Evolutionary conservation across 1,140 invertebrate genomes (phyloP).

Genomic region (Diachasmimorpha longicaudata): DNA sequence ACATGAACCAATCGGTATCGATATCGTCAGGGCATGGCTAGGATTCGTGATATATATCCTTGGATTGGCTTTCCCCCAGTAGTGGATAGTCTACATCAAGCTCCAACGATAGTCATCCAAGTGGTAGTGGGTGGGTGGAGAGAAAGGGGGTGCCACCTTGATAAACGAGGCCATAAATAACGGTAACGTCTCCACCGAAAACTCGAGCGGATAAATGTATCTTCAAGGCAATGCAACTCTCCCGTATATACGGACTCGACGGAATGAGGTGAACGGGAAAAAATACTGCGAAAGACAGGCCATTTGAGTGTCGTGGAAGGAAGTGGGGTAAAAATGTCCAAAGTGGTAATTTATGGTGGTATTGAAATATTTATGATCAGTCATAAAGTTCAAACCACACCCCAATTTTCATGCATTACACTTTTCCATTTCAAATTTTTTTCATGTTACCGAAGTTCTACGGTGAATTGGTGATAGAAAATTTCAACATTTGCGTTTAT

Average conservation of each 20-base stretch:
- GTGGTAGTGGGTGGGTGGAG: neutral
- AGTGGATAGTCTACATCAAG: conserved; percentile 53
- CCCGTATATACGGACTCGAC: neutral
- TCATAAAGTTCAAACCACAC: conserved; percentile 46
- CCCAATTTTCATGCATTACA: neutral
- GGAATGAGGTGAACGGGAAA: neutral
- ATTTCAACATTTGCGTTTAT: neutral
- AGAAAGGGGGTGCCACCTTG: conserved; percentile 55
- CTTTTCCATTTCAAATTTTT: conserved; percentile 5
- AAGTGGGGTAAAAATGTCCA: conserved; percentile 23
- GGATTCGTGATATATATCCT: conserved; percentile 49
- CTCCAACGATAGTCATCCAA: conserved; percentile 25
- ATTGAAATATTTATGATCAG: conserved; percentile 56
- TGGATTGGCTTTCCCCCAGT: conserved; percentile 52
- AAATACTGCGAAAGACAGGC: neutral
- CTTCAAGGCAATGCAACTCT: conserved; percentile 16
- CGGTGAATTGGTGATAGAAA: neutral
- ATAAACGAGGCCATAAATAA: conserved; percentile 62
- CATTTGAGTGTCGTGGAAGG: neutral
- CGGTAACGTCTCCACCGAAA: conserved; percentile 60
- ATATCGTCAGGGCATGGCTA: conserved; percentile 4
- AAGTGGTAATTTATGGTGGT: conserved; percentile 51
- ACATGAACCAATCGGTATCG: conserved; percentile 13
- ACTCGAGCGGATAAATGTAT: conserved; percentile 52
- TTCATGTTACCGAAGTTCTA: neutral